phyloP scores from a whole-genome alignment of 1,140 invertebrate genomes.

The Aphelenchoides besseyi region DNA sequence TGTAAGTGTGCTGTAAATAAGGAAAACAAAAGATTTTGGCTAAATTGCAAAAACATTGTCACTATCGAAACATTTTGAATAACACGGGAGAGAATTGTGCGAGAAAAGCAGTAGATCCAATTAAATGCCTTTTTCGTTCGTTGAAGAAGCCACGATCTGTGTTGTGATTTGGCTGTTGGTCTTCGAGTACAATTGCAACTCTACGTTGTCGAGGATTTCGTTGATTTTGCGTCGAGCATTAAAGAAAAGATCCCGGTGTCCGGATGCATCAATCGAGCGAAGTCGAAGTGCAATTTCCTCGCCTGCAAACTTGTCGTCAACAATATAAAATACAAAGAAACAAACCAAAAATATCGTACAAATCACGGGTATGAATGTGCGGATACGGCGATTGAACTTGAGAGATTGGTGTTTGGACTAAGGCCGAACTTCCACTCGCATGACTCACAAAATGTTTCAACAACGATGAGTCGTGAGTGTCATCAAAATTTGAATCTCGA shows the following conservation, averaged over 20 bases:
- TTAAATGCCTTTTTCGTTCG: slow-evolving; percentile 4
- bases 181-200: slow-evolving; percentile 17
- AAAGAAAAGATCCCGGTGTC: slow-evolving; percentile 11
- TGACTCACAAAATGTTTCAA: slow-evolving; percentile 1
- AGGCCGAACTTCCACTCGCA: not conserved
- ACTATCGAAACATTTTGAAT: too few relatives aligned
- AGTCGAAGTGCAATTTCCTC: slow-evolving; percentile 11
- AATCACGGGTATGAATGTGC: slow-evolving; percentile 2
- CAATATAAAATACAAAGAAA: not conserved
- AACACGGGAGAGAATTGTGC: too few relatives aligned
- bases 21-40: not conserved
- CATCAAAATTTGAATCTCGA: slow-evolving; percentile 13
- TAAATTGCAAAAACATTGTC: too few relatives aligned
- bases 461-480: slow-evolving; percentile 11
- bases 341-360: slow-evolving; percentile 18
- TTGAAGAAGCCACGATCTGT: not conserved
- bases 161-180: not conserved
- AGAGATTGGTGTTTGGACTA: not conserved
- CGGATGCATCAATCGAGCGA: not conserved
- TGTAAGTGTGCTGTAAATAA: not conserved
- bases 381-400: slow-evolving; percentile 7
- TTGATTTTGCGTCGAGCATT: slow-evolving; percentile 20
- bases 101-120: too few relatives aligned
- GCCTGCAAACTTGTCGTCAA: not conserved
- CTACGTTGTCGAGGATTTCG: slow-evolving; percentile 9